These are phyloP conservation scores for Chondrosia reniformis DNA, from an alignment of 37 sponge, comb jelly and placozoan genomes.

Conservation along the genomic window DNA sequence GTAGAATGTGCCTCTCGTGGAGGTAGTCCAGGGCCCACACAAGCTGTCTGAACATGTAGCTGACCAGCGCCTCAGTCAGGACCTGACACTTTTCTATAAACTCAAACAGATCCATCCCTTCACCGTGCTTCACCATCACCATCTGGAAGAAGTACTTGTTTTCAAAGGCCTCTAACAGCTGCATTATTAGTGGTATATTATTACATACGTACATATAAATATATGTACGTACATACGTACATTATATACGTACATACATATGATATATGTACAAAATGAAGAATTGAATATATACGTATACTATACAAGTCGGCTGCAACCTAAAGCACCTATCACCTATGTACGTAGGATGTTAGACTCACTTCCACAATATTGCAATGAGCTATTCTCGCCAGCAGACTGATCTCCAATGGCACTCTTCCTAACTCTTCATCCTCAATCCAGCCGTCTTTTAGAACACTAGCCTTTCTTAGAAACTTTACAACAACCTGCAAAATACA, in stretches of 20 bases:
- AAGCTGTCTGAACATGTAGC: constrained; percentile 94
- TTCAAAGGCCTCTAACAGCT: constrained; percentile 88
- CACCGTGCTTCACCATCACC: constrained; percentile 95
- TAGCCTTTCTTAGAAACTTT: constrained; percentile 84
- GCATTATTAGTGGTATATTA: not conserved
- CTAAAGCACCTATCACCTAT: too few species aligned
- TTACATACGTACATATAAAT: not conserved
- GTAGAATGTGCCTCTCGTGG: constrained; percentile 55
- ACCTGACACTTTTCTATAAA: constrained; percentile 78
- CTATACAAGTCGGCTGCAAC: too few species aligned
- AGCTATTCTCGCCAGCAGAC: constrained; percentile 61
- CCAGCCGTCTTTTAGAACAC: constrained; percentile 87
- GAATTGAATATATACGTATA: too few species aligned
- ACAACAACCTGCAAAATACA: constrained; percentile 71
- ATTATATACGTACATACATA: not conserved
- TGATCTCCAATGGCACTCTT: constrained; percentile 73
- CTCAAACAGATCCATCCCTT: constrained; percentile 89
- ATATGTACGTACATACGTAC: not conserved
- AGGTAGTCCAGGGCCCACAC: constrained; percentile 59
- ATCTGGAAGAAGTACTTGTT: constrained; percentile 84
- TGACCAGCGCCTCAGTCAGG: constrained; percentile 69
- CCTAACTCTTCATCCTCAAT: constrained; percentile 68
- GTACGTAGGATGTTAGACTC: not conserved
- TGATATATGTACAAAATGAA: too few species aligned
- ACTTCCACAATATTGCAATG: constrained; percentile 88